These are phyloP conservation scores for Lophochroa leadbeateri DNA, from an alignment of 2,113 vertebrate genomes.

Conservation along the genomic window DNA sequence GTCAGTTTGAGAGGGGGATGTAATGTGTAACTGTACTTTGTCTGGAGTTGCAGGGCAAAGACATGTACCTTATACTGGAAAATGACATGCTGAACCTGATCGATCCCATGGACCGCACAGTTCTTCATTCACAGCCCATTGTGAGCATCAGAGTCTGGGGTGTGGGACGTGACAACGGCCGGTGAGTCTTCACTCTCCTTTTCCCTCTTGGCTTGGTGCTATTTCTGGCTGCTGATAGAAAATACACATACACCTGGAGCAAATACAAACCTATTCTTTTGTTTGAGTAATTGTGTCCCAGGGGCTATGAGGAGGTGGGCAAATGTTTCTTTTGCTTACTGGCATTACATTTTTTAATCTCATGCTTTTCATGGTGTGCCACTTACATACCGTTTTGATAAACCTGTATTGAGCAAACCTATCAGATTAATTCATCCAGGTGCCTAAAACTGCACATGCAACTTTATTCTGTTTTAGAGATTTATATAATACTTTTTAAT, in stretches of 20 bases:
- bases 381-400: not conserved
- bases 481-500: not conserved
- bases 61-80: constrained; percentile 93
- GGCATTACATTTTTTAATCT: not conserved
- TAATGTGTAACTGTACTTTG: not conserved
- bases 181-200: constrained; percentile 74
- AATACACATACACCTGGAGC: rapidly evolving
- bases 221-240: not conserved
- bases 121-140: constrained; percentile 94
- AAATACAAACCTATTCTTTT: not conserved
- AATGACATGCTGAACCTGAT: constrained; percentile 91
- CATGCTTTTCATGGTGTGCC: not conserved
- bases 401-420: not conserved
- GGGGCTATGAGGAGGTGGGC: not conserved
- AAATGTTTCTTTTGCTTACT: not conserved
- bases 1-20: not conserved
- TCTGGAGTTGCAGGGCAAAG: constrained; percentile 84
- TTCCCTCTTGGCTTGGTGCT: not conserved
- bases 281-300: not conserved
- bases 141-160: constrained; percentile 98
- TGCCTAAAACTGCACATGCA: not conserved
- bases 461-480: not conserved
- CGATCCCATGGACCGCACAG: constrained; percentile 89
- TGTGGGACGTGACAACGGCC: constrained; percentile 93
- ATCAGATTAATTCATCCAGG: not conserved